Evolutionary conservation across 1,140 invertebrate genomes (phyloP), one percentile per base, ranked within the genome.

Genomic region (Penaeus japonicus): DNA sequence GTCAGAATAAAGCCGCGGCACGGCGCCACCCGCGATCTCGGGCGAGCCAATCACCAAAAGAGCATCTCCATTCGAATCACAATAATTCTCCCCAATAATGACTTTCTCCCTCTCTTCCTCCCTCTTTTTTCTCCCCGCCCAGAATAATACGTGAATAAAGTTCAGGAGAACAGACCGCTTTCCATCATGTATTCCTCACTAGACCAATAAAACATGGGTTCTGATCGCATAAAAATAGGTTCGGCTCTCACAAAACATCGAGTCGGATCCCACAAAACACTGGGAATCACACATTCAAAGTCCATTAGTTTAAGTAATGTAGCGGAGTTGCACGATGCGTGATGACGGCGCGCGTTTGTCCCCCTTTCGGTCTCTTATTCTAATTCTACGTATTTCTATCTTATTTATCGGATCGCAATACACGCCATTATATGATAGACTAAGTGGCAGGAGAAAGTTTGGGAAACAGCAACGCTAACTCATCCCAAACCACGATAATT

Each of bases 241-340:
- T 81, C 77, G 55, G 62, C 32, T 87, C 77, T 57, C 85, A 87
- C 85, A 87, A 87, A 87, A 87, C 85, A 80, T 59, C 85, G 85
- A 78, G 54, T 87, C 85, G 85, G 85, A 87, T 57, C 53, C 85
- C 85, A 87, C 85, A 87, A 87, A 87, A 81, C 85, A 87, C 39
- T 87, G 79, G 85, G 70, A 87, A 87, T 87, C 85, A 87, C 85
- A 87, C 85, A 87, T 87, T 81, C 85, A 87, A 70, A 87, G 77
- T 87, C 85, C 85, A 87, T 87, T 87, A 87, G 77, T 81, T 81
- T 73, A 81, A 87, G 85, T 87, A 81, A 87, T 81, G 53, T 55
- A 30, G 79, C 27, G 79, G 53, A 54, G 57, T 47, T 24, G 75
- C 75, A 27, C 32, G 75, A 78, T 78, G 75, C 47, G 32, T 47